Percentiles rank a stretch among this genome's conserved stretches.
phyloP scores from a whole-genome alignment of 1,140 invertebrate species.

The Plectrocnemia conspersa region DNA sequence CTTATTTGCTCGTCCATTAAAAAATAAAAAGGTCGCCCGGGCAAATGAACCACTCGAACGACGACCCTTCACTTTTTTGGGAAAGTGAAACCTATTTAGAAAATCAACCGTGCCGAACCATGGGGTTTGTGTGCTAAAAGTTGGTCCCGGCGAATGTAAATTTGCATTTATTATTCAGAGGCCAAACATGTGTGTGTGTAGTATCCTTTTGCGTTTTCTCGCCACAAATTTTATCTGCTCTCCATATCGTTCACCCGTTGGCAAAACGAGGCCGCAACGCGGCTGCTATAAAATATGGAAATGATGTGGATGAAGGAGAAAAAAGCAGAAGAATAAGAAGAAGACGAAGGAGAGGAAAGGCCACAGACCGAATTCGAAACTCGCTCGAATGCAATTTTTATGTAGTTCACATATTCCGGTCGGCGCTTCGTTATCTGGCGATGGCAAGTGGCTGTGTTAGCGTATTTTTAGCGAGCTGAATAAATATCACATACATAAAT shows the following conservation, averaged over 20 bases:
- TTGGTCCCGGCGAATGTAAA: background rate
- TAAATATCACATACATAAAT: too few relatives aligned
- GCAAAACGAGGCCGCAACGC: background rate
- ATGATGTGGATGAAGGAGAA: conserved; percentile 6
- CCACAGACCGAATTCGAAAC: too few relatives aligned
- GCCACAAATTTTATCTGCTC: conserved; percentile 6
- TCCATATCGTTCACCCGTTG: background rate
- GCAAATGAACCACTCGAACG: too few relatives aligned
- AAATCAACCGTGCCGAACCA: background rate
- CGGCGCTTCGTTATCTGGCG: too few relatives aligned
- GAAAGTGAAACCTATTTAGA: conserved; percentile 6
- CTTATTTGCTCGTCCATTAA: background rate
- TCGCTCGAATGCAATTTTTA: too few relatives aligned
- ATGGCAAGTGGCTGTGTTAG: too few relatives aligned
- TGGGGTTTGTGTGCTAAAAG: too few relatives aligned
- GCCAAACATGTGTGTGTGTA: conserved; percentile 6
- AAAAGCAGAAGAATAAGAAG: too few relatives aligned
- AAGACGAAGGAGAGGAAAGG: too few relatives aligned
- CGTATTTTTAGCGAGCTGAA: too few relatives aligned
- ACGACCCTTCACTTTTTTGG: too few relatives aligned
- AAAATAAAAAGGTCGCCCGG: background rate
- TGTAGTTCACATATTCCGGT: too few relatives aligned
- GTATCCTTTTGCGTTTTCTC: conserved; percentile 6
- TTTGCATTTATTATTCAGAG: conserved; percentile 12
- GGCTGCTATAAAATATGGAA: conserved; percentile 8